Evolutionary conservation across 2,888 invertebrate species (phyloP).

Genomic region (Tromatobia lineatoria): DNA sequence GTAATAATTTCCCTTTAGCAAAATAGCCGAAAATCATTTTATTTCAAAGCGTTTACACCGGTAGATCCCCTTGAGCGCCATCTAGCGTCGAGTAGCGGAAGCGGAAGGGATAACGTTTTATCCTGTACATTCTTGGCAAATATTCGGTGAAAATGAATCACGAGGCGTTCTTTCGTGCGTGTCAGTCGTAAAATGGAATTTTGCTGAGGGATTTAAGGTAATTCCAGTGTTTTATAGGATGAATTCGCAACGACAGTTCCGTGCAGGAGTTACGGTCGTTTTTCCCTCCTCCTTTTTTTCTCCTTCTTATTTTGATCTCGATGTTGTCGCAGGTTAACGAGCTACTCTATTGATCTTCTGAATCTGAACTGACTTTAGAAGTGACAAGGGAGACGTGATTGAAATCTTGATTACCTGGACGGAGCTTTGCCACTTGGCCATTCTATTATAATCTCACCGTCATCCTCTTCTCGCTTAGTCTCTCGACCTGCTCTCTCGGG

Average conservation of each 20-base stretch:
- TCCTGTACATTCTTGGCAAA: not conserved
- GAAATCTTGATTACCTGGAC: constrained; percentile 61
- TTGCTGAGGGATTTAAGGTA: not conserved
- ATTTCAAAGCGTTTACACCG: no score
- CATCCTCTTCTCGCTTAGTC: not conserved
- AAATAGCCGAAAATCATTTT: no score
- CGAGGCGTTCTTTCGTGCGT: not conserved
- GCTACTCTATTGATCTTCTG: constrained; percentile 33
- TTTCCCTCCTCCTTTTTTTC: not conserved
- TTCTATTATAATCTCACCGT: constrained; percentile 53
- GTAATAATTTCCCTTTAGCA: no score
- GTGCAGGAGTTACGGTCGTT: not conserved
- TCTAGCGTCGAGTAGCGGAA: not conserved
- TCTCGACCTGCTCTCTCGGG: constrained; percentile 3
- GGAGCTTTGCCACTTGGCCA: constrained; percentile 53
- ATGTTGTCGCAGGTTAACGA: constrained; percentile 21
- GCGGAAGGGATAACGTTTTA: not conserved
- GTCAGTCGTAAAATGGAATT: not conserved
- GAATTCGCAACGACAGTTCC: constrained; percentile 19
- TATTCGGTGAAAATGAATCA: constrained; percentile 4
- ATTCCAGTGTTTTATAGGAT: constrained; percentile 10
- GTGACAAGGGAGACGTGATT: constrained; percentile 55
- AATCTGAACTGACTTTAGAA: constrained; percentile 23
- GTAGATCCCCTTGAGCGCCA: no score
- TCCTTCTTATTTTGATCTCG: not conserved